Evolutionary conservation across 1,140 invertebrate genomes (phyloP), one percentile per base, ranked within the genome.

Genomic region (Drosophila cardini): DNA sequence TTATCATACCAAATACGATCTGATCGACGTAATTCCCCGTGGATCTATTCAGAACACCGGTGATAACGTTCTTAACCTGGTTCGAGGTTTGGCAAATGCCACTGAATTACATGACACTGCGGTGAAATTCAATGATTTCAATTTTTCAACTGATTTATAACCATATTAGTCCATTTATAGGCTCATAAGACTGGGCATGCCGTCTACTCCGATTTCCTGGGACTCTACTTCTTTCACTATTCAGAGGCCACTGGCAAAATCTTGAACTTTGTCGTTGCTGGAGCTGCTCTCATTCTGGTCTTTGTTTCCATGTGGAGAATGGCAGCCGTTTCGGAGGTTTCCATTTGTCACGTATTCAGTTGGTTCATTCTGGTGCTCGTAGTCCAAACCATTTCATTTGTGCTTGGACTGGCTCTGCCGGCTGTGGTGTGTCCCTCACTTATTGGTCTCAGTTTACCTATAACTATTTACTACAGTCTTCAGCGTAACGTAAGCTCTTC

Each of bases 1-100:
- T 0, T 98, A 98, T 83, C 97, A 98, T 80, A 98, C 97, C 9
- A 95, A 95, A 81, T 96, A 96, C 91, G 97, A 98, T 92, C 93
- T 93, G 2, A 94, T 95, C 15, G 93, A 95, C 72, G 94, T 95
- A 79, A 96, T 98, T 82, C 95, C 96, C 6, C 85, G 94, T 3
- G 97, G 96, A 1, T 95, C 96, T 4, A 93, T 98, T 30, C 97
- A 98, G 92, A 94, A 96, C 80, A 96, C 96, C 50, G 97, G 96
- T 55, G 95, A 96, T 75, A 96, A 96, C 87, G 93, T 97, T 48
- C 91, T 97, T 30, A 94, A 95, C n/a, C 84, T 97, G 13, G 93
- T 95, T 0, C 91, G 93, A 56, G 94, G 94, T 26, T 93, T 97
- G 73, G 94, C 94, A 0, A 93, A 94, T 50, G 94, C 94, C 3